Conservation (phyloP, 2,113 vertebrate species). For the Phasianus colchicus region DNA sequence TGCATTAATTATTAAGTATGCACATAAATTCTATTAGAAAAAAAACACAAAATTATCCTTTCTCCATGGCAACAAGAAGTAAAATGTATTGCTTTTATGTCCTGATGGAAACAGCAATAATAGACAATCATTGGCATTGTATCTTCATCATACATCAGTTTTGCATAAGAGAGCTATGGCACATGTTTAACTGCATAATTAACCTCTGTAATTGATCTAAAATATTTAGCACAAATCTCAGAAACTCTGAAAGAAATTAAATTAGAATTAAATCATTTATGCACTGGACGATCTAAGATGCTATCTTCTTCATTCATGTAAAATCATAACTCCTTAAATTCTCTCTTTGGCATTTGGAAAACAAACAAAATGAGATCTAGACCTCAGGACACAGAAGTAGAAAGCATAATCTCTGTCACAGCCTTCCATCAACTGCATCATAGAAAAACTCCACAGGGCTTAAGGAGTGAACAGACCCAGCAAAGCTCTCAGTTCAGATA, state of each 20-base stretch:
- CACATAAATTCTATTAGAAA: not conserved
- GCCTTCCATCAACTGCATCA: not conserved
- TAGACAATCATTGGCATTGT: not conserved
- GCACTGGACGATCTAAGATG: not conserved
- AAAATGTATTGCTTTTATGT: not conserved
- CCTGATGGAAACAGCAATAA: not conserved
- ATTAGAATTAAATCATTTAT: not conserved
- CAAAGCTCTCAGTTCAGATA: not conserved
- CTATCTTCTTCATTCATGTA: not conserved
- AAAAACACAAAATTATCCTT: not conserved
- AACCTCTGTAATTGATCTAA: not conserved
- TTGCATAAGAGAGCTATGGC: not conserved
- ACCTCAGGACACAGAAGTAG: not conserved
- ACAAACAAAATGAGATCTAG: not conserved
- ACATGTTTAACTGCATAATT: not conserved
- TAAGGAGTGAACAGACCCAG: not conserved
- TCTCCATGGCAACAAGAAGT: not conserved
- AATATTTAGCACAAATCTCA: not conserved
- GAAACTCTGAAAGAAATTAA: not conserved
- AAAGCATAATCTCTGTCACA: not conserved
- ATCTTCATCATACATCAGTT: not conserved
- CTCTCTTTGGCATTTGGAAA: not conserved
- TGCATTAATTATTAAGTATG: not conserved
- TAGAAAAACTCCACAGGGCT: not conserved
- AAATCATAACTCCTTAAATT: not conserved